Evolutionary conservation across 2,888 invertebrate species (phyloP).

Genomic region (Rosalia funebris): DNA sequence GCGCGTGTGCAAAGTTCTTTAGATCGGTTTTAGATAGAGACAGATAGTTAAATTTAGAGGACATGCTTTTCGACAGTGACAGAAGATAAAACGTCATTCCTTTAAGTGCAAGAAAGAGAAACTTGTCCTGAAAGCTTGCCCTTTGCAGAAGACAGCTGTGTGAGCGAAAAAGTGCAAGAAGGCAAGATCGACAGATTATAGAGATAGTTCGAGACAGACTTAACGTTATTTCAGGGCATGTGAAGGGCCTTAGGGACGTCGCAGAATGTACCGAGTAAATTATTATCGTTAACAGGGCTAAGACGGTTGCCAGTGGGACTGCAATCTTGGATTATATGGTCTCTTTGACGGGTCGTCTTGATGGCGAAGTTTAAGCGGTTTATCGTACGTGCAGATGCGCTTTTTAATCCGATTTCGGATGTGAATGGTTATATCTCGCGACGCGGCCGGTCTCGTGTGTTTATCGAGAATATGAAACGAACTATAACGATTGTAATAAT

Average conservation of each 20-base stretch:
- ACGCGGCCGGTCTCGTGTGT: no score
- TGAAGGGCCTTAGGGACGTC: not conserved
- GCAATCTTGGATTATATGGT: no score
- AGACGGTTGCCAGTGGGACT: no score
- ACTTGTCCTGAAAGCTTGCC: slow-evolving; percentile 26
- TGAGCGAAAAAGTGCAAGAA: slow-evolving; percentile 36
- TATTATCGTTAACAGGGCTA: no score
- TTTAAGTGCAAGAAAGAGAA: slow-evolving; percentile 21
- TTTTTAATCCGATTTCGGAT: no score
- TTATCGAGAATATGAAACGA: no score
- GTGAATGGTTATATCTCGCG: no score
- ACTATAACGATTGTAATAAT: no score
- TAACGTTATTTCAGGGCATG: slow-evolving; percentile 1
- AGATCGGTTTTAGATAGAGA: slow-evolving; percentile 8
- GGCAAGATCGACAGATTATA: slow-evolving; percentile 38
- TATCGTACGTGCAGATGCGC: no score
- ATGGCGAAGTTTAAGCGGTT: no score
- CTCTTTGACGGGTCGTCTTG: no score
- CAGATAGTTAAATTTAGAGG: slow-evolving; percentile 19
- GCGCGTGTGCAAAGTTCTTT: slow-evolving; percentile 2
- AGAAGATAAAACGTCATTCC: slow-evolving; percentile 25
- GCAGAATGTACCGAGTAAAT: no score
- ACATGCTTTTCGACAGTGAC: slow-evolving; percentile 30
- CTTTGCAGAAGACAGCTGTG: slow-evolving; percentile 38
- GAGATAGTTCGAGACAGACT: slow-evolving; percentile 36